Evolutionary conservation across 2,888 invertebrate genomes (phyloP), one percentile per base, ranked within the genome.

Genomic region (Eupsilia transversa): DNA sequence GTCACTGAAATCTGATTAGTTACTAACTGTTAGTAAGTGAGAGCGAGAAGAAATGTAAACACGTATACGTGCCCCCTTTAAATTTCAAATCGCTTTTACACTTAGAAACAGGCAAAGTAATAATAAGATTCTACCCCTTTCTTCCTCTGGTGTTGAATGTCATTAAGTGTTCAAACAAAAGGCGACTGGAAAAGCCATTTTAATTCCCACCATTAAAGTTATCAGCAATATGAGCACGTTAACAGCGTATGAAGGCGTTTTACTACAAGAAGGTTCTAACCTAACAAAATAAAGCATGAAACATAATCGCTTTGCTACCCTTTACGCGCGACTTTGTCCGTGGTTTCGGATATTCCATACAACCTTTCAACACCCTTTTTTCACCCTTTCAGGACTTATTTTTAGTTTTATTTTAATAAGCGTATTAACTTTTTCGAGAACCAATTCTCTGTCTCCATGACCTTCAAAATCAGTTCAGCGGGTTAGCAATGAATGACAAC

Each of bases 121-220:
- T 27, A 69, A 59, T 30, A 43, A 49, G 0, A n/a, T 4, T 57
- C 30, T 30, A n/a, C 0, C 49, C 35, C 33, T 33, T 41, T 33
- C 27, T 38, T 38, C 17, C 23, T 49, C 17, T 41, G n/a, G 17
- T 66, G 52, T 72, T 52, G 64, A 80, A 52, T 52, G 12, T 57
- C 30, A 82, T 77, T 43, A 81, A 38, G 46, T 65, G 64, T 60
- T 77, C 68, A 82, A 82, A 82, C 70, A 83, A 65, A 5, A 35
- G n/a, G 49, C 20, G 10, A 52, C 63, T 49, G 49, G 0, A 46
- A 54, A 61, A 41, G 30, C 57, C 35, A 52, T 80, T 80, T 78
- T 54, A 74, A 43, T 56, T 63, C 17, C 10, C 30, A 5, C 49
- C 69, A 63, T 79, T 83, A 70, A 79, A 78, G 33, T 70, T 78